Evolutionary conservation across 2,797 vertebrate species (phyloP).

Genomic region (Enteromius trimaculatus): DNA sequence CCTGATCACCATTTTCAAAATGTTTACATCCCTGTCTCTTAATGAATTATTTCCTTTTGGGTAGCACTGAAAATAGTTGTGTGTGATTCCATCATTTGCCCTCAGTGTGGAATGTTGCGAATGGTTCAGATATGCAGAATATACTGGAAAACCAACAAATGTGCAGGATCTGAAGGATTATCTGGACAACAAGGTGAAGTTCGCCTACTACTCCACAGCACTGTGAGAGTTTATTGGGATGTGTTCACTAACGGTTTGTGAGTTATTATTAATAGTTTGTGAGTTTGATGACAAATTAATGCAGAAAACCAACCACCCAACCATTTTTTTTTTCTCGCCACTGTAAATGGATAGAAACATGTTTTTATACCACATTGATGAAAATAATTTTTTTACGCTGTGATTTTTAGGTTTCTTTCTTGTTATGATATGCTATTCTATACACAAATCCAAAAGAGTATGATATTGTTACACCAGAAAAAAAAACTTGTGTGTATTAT

Average conservation of each 20-base stretch:
- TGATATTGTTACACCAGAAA: background rate
- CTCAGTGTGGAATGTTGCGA: background rate
- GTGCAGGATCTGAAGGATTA: background rate
- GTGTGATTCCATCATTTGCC: background rate
- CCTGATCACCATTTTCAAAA: background rate
- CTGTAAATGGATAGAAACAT: background rate
- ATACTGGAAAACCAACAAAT: background rate
- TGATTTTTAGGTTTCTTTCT: background rate
- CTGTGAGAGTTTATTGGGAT: background rate
- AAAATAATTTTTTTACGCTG: background rate
- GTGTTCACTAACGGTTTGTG: background rate
- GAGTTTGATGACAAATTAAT: background rate
- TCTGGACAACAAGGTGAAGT: background rate
- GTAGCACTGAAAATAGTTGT: background rate
- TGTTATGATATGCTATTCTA: background rate
- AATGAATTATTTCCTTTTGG: background rate
- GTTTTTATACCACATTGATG: background rate
- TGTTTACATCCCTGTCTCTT: background rate
- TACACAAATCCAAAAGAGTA: background rate
- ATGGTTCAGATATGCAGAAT: background rate
- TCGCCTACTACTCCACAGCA: background rate
- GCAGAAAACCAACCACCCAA: background rate
- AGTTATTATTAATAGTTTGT: background rate
- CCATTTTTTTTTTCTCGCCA: background rate
- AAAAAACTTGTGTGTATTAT: slow-evolving; percentile 34